phyloP scores from a whole-genome alignment of 64 coral and sea anemone genomes.

The Pocillopora damicornis region DNA sequence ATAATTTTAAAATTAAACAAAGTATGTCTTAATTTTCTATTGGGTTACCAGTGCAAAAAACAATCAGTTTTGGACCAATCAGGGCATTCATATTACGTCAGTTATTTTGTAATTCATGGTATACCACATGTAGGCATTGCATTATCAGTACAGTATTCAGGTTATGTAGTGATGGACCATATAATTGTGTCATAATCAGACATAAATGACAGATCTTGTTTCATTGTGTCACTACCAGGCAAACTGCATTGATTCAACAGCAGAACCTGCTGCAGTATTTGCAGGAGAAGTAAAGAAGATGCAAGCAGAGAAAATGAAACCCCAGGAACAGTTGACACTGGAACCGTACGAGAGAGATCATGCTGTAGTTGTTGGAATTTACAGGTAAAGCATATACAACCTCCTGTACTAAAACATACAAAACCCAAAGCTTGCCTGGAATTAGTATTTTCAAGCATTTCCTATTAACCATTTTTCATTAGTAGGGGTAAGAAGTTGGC shows the following conservation, averaged over 20 bases:
- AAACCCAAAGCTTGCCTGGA: background rate
- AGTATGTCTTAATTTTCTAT: too few relatives aligned
- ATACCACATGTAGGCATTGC: too few relatives aligned
- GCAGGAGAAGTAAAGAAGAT: slow-evolving; percentile 99
- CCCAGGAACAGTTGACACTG: slow-evolving; percentile 93
- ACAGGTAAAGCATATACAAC: slow-evolving; percentile 52
- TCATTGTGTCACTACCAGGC: slow-evolving; percentile 43
- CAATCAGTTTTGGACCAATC: too few relatives aligned
- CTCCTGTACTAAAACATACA: background rate
- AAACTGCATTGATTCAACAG: slow-evolving; percentile 98
- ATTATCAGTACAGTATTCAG: too few relatives aligned
- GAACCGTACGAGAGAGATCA: slow-evolving; percentile 99
- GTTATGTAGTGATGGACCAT: too few relatives aligned
- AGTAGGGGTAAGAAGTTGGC: too few relatives aligned
- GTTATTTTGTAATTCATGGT: too few relatives aligned
- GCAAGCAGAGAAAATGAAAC: slow-evolving; percentile 98
- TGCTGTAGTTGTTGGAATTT: slow-evolving; percentile 92
- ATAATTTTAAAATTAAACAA: too few relatives aligned
- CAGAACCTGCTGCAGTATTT: slow-evolving; percentile 95
- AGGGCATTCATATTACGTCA: too few relatives aligned
- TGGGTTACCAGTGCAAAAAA: too few relatives aligned
- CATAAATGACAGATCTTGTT: background rate
- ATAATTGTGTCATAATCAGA: too few relatives aligned
- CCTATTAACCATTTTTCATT: background rate
- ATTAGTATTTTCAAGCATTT: background rate